Evolutionary conservation across 2,888 invertebrate species (phyloP).

Genomic region (Rhorus exstirpatorius): DNA sequence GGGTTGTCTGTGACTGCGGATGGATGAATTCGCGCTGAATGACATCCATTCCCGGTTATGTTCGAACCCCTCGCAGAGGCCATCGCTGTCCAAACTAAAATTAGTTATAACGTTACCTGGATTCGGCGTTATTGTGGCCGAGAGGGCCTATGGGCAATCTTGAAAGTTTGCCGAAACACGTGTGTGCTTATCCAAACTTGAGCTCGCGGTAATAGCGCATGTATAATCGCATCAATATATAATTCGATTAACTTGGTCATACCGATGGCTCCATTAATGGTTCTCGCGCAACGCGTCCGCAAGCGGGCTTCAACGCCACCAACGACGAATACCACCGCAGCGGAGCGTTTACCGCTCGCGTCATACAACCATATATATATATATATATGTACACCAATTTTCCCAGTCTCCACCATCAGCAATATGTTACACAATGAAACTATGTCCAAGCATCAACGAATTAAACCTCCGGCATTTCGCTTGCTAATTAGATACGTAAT

Average conservation of each 20-base stretch:
- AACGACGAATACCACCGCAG: slow-evolving; percentile 10
- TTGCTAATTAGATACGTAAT: too few relatives aligned
- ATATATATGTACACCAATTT: not conserved
- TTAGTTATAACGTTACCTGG: too few relatives aligned
- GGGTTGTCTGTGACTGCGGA: slow-evolving; percentile 2
- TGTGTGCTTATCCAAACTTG: slow-evolving; percentile 53
- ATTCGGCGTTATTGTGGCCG: too few relatives aligned
- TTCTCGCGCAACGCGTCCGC: slow-evolving; percentile 44
- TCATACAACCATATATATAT: not conserved
- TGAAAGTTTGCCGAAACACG: slow-evolving; percentile 46
- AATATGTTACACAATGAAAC: slow-evolving; percentile 20
- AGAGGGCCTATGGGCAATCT: slow-evolving; percentile 6
- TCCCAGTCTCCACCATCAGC: slow-evolving; percentile 38
- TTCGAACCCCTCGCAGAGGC: too few relatives aligned
- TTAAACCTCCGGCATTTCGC: too few relatives aligned
- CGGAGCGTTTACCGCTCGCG: slow-evolving; percentile 15
- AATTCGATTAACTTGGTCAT: slow-evolving; percentile 58
- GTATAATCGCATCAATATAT: slow-evolving; percentile 52
- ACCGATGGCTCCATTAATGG: slow-evolving; percentile 48
- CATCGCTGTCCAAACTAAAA: too few relatives aligned
- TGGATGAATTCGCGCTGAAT: slow-evolving; percentile 49
- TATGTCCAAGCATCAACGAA: too few relatives aligned
- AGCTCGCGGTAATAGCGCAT: slow-evolving; percentile 45
- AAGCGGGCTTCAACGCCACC: slow-evolving; percentile 18
- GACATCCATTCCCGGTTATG: slow-evolving; percentile 51